These are phyloP conservation scores for Dolichopus griseipennis DNA, from an alignment of 2,888 invertebrate genomes.

Conservation along the genomic window DNA sequence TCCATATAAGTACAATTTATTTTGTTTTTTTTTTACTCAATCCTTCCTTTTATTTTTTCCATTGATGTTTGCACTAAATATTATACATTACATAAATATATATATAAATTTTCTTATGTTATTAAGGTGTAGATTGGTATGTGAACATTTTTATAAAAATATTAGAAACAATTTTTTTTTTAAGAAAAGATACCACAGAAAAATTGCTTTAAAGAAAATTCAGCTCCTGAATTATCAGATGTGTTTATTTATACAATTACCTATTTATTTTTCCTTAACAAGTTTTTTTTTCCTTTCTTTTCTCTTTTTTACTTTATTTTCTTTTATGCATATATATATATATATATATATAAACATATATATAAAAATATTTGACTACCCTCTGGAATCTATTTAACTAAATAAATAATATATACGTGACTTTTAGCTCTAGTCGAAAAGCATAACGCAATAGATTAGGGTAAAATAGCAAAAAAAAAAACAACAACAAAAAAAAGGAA, in stretches of 20 bases:
- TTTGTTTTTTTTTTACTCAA: neutral
- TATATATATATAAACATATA: too few species aligned
- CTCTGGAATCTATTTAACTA: constrained; percentile 22
- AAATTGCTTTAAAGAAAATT: neutral
- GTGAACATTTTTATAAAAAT: too few species aligned
- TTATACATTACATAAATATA: neutral
- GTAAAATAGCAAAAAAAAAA: neutral
- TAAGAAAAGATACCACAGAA: neutral
- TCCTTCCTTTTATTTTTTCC: constrained; percentile 6
- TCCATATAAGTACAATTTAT: neutral
- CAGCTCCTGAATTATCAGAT: constrained; percentile 3
- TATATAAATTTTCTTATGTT: neutral
- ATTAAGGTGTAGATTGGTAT: neutral
- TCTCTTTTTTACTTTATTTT: neutral
- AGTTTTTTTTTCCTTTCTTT: neutral
- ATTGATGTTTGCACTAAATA: neutral
- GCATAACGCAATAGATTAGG: neutral
- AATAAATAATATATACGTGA: constrained; percentile 25
- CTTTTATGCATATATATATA: too few species aligned
- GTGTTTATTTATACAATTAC: constrained; percentile 4
- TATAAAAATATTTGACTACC: constrained; percentile 12
- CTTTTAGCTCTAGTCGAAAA: constrained; percentile 14
- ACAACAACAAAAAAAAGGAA: neutral
- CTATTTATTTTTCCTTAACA: neutral
- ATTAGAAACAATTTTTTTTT: too few species aligned